Evolutionary conservation across 2,113 vertebrate species (phyloP).

Genomic region (Eidolon helvum): DNA sequence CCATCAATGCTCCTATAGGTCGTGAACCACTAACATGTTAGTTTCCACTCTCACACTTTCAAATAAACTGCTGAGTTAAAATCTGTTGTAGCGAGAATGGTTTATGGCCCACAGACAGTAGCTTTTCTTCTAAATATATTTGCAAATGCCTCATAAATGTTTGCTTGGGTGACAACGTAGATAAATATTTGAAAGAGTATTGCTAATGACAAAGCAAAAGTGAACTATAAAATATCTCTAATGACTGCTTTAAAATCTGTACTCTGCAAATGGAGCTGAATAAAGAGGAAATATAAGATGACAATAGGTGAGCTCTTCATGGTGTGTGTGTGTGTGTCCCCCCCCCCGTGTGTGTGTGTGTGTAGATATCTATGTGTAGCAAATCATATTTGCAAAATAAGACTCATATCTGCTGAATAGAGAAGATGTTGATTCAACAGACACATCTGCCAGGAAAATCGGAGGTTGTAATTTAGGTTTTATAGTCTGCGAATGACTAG

Average conservation of each 20-base stretch:
- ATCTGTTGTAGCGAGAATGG: slow-evolving; percentile 48
- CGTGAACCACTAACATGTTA: slow-evolving; percentile 29
- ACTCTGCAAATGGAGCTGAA: background rate
- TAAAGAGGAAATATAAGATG: background rate
- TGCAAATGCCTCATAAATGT: slow-evolving; percentile 68
- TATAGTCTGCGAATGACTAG: slow-evolving; percentile 33
- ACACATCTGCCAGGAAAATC: slow-evolving; percentile 47
- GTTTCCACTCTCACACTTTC: slow-evolving; percentile 52
- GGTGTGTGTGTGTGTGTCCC: background rate
- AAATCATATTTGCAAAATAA: slow-evolving; percentile 57
- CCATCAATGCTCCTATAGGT: background rate
- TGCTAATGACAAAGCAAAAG: slow-evolving; percentile 64
- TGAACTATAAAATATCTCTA: slow-evolving; percentile 60
- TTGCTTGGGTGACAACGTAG: slow-evolving; percentile 62
- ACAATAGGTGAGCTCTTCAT: background rate
- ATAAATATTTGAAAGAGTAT: slow-evolving; percentile 75
- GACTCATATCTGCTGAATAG: slow-evolving; percentile 13
- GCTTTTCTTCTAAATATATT: slow-evolving; percentile 71
- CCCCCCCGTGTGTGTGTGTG: background rate
- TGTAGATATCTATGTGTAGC: background rate
- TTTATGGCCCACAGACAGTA: slow-evolving; percentile 70
- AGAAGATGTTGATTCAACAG: slow-evolving; percentile 28
- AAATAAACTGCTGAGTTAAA: slow-evolving; percentile 71
- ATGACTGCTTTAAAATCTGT: slow-evolving; percentile 50
- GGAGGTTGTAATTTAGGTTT: slow-evolving; percentile 57